Evolutionary conservation across 2,797 vertebrate genomes (phyloP), one percentile per base, ranked within the genome.

Genomic region (Myotis myotis): DNA sequence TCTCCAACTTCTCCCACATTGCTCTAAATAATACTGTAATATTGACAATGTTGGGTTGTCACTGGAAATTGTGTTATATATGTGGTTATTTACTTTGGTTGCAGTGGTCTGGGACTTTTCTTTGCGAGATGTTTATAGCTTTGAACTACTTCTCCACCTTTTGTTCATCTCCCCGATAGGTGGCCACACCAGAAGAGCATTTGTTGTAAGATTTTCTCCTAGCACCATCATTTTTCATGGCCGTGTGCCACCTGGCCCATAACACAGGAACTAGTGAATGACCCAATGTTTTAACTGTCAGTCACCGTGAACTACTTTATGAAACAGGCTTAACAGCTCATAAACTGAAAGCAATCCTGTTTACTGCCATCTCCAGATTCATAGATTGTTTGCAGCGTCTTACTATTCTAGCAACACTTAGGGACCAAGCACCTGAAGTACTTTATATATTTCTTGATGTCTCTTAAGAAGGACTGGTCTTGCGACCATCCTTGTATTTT

Each of bases 311-410:
- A 78, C 97, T 95, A 84, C 95, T 95, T 57, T 87, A 68, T 51
- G 81, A 97, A 97, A 98, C 94, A 97, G 95, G 91, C 93, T 98
- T 98, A 98, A 96, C 95, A 97, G 97, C 96, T 98, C 96, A 96
- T 97, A 98, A 98, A 97, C 92, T 62, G 91, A 95, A 97, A 97
- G 95, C 97, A 98, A 96, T 98, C 96, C 96, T 96, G 93, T 98
- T 98, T 97, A 97, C 96, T 98, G 97, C 93, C 91, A 88, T 98
- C 97, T 97, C 95, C 93, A 93, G 96, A 97, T 97, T 97, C 97
- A 95, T 90, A 97, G 96, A 93, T 97, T 96, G 91, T 96, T 97
- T 95, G 96, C 87, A 96, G 96, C 95, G 97, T 97, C 89, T 97
- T 98, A 96, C 83, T 95, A 71, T 97, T 98, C 97, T 96, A 76